Percentiles rank a stretch among this genome's conserved stretches.
These are phyloP conservation scores for Teleopsis dalmanni DNA, from an alignment of 1,140 invertebrate genomes.

Conservation along the genomic window DNA sequence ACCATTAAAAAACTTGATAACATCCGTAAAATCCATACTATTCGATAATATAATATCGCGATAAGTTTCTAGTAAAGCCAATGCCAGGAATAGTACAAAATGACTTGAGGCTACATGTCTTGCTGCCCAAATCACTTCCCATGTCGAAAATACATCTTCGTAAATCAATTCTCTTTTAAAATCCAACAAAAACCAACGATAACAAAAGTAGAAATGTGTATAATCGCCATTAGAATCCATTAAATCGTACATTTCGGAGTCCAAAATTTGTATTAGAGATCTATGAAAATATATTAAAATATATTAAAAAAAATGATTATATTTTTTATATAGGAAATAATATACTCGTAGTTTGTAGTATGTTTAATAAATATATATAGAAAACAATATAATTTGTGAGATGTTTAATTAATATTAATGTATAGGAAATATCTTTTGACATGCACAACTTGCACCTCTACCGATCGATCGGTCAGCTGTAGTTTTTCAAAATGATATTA, in stretches of 20 bases:
- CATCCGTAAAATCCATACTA: constrained; percentile 95
- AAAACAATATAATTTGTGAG: no score
- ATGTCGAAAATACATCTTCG: constrained; percentile 85
- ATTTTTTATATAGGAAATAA: no score
- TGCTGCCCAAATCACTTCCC: constrained; percentile 96
- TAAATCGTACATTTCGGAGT: constrained; percentile 86
- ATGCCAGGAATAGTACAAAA: constrained; percentile 88
- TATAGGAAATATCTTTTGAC: no score
- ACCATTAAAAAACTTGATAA: constrained; percentile 98
- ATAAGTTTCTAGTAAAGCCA: constrained; percentile 87
- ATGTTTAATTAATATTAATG: no score
- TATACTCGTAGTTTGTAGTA: no score
- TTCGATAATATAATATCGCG: constrained; percentile 89
- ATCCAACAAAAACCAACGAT: constrained; percentile 79
- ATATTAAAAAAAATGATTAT: no score
- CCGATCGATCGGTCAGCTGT: no score
- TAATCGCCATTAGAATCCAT: constrained; percentile 94
- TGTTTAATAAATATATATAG: no score
- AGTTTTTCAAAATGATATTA: no score
- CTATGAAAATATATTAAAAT: constrained; percentile 39
- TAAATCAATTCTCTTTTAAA: constrained; percentile 79
- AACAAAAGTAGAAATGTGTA: constrained; percentile 96
- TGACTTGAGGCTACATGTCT: constrained; percentile 74
- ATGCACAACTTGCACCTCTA: no score
- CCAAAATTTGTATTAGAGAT: constrained; percentile 77